Conservation (phyloP, 2,888 invertebrate genomes). For the Volucella inflata region DNA sequence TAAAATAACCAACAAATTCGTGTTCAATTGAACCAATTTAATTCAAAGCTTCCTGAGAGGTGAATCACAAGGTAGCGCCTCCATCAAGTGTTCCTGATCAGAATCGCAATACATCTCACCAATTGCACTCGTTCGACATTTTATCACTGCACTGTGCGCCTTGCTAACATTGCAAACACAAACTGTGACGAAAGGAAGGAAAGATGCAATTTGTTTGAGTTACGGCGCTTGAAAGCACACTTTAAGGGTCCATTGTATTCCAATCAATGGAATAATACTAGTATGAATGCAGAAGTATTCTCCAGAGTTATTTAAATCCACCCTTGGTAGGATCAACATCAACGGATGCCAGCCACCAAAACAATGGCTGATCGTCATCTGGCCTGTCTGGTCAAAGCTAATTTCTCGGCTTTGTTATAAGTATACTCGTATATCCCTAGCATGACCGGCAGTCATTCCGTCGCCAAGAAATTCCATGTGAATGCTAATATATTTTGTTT, state of each 20-base stretch:
- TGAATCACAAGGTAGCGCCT: conserved; percentile 37
- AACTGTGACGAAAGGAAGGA: conserved; percentile 5
- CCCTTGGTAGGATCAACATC: conserved; percentile 38
- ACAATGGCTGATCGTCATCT: conserved; percentile 72
- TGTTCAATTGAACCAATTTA: too few relatives aligned
- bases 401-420: conserved; percentile 70
- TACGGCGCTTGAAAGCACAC: conserved; percentile 84
- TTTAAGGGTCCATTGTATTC: conserved; percentile 84
- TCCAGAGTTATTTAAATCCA: conserved; percentile 42
- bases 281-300: conserved; percentile 50
- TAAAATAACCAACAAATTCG: neutral
- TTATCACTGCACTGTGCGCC: conserved; percentile 40
- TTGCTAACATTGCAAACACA: conserved; percentile 5
- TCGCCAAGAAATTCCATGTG: conserved; percentile 55
- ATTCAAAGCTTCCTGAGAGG: neutral
- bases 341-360: conserved; percentile 38
- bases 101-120: conserved; percentile 51
- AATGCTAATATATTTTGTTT: neutral
- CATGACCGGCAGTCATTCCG: conserved; percentile 36
- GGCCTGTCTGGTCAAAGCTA: conserved; percentile 76
- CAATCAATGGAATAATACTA: conserved; percentile 78
- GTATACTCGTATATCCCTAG: neutral
- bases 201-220: conserved; percentile 84
- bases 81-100: conserved; percentile 40
- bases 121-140: conserved; percentile 39